A percentile compares a stretch with the other conserved stretches of the same genome.
Evolutionary conservation across 2,797 vertebrate species (phyloP).

Genomic region (Sphenopsis melanotis): DNA sequence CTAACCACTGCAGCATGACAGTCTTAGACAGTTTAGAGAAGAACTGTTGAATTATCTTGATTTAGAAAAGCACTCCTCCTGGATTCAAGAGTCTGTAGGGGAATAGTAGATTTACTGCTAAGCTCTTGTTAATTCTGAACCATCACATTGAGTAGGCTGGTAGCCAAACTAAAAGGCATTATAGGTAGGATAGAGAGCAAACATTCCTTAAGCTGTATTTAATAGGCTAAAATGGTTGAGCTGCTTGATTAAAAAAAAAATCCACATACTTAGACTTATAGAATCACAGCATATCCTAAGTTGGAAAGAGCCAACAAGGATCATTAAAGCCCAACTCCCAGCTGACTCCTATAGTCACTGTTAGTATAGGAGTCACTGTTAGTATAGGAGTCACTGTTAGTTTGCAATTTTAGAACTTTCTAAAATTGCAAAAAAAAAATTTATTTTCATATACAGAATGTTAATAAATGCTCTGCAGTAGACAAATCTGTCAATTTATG

Average conservation of each 20-base stretch:
- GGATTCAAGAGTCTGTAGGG: background rate
- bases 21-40: background rate
- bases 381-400: background rate
- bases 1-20: background rate
- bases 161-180: constrained; percentile 4
- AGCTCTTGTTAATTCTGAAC: constrained; percentile 20
- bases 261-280: background rate
- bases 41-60: background rate
- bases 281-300: background rate
- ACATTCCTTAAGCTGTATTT: background rate
- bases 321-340: background rate
- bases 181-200: background rate
- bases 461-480: background rate
- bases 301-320: background rate
- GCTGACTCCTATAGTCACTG: background rate
- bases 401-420: background rate
- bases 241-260: background rate
- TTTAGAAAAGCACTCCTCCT: background rate
- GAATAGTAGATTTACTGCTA: background rate
- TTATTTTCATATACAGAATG: background rate
- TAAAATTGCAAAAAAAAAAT: background rate
- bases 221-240: constrained; percentile 6
- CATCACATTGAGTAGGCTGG: background rate
- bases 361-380: background rate
- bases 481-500: background rate